A percentile compares a stretch with the other conserved stretches of the same genome.
Conservation (phyloP, 2,797 vertebrate genomes). For the Centroberyx gerrardi region DNA sequence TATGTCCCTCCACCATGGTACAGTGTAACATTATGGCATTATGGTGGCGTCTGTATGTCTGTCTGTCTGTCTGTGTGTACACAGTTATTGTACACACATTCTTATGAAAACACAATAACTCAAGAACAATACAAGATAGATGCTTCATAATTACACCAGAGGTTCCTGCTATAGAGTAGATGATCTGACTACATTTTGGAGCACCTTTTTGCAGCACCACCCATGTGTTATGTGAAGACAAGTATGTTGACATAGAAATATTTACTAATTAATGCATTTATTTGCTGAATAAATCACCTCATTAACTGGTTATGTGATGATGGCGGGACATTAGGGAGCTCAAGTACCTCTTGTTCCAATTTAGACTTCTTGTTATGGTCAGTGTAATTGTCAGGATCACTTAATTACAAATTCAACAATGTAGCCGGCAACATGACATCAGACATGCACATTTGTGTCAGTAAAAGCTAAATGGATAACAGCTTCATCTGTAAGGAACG, state of each 20-base stretch:
- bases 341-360: conserved; percentile 14
- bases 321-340: neutral
- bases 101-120: conserved; percentile 46
- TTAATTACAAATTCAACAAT: no score
- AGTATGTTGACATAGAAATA: neutral
- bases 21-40: conserved; percentile 17
- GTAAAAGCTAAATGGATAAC: no score
- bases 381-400: no score
- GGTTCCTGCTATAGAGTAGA: neutral
- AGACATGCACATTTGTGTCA: no score
- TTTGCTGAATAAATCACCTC: neutral
- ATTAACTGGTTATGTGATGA: neutral
- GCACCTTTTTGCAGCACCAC: neutral
- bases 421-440: no score
- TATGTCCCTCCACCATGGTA: neutral
- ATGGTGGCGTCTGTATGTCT: conserved; percentile 52
- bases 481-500: no score
- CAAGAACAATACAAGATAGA: conserved; percentile 19
- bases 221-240: neutral
- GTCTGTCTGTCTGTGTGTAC: conserved; percentile 15
- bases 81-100: conserved; percentile 3
- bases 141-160: neutral
- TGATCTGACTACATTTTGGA: conserved; percentile 29
- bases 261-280: neutral
- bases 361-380: neutral